A percentile compares a stretch with the other conserved stretches of the same genome.
phyloP scores from a whole-genome alignment of 2,113 vertebrate species.

The Corythoichthys intestinalis region DNA sequence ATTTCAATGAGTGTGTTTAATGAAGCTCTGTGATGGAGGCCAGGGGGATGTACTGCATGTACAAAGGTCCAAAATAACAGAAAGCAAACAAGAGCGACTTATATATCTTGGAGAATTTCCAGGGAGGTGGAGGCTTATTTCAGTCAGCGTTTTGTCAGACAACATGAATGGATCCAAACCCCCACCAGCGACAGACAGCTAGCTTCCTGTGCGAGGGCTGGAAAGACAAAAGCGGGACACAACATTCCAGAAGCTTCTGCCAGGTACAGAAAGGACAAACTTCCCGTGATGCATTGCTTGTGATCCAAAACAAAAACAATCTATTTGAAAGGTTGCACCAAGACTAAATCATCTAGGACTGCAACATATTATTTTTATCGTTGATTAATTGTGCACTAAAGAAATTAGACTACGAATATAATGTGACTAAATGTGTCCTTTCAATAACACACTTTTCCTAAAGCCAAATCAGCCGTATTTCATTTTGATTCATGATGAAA shows the following conservation, averaged over 20 bases:
- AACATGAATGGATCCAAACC: constrained; percentile 65
- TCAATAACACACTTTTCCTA: too few species aligned
- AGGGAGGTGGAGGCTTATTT: constrained; percentile 31
- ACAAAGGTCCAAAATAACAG: constrained; percentile 34
- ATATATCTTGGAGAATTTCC: constrained; percentile 55
- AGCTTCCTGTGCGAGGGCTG: constrained; percentile 72
- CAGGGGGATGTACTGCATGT: constrained; percentile 35
- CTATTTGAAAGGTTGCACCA: too few species aligned
- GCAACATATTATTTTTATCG: too few species aligned
- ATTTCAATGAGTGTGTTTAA: constrained; percentile 62
- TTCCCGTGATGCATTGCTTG: constrained; percentile 15
- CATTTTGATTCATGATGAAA: too few species aligned
- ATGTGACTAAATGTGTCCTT: too few species aligned
- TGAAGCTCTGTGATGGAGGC: constrained; percentile 39
- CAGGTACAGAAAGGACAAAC: constrained; percentile 53
- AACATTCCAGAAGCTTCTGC: constrained; percentile 62
- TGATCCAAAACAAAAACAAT: neutral
- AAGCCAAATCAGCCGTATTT: too few species aligned
- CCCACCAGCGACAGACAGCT: constrained; percentile 46
- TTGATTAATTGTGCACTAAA: too few species aligned
- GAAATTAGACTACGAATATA: too few species aligned
- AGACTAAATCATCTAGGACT: too few species aligned
- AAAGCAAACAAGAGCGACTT: constrained; percentile 20
- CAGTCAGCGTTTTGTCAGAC: constrained; percentile 72
- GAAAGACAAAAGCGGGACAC: constrained; percentile 68